phyloP scores from a whole-genome alignment of 1,140 invertebrate genomes.

The Scaptodrosophila lebanonensis region DNA sequence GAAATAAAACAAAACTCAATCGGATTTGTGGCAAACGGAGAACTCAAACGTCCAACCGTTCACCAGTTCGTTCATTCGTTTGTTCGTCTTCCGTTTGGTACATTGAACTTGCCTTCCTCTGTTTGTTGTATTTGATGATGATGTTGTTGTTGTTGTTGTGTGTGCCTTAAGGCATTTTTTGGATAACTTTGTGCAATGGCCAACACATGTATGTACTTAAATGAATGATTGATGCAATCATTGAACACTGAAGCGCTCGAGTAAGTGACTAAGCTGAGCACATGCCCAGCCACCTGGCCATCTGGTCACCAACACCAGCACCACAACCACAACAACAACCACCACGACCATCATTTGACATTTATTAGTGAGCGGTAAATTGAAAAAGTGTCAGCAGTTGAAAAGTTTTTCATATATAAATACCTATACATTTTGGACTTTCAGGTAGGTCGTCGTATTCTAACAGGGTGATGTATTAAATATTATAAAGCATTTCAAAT shows the following conservation, averaged over 20 bases:
- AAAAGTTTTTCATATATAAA: no score
- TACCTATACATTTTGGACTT: no score
- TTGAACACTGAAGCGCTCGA: not conserved
- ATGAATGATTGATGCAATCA: slow-evolving; percentile 60
- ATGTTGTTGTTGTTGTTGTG: no score
- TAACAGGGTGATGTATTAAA: no score
- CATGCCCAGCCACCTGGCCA: slow-evolving; percentile 36
- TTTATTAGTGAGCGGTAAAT: no score
- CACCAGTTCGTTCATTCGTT: slow-evolving; percentile 10
- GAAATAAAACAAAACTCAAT: slow-evolving; percentile 46
- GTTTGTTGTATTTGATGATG: not conserved
- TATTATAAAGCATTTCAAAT: no score
- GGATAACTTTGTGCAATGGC: slow-evolving; percentile 21
- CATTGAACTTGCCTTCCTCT: slow-evolving; percentile 26
- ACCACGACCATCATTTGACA: no score
- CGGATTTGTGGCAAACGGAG: slow-evolving; percentile 30
- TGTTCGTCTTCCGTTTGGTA: slow-evolving; percentile 22
- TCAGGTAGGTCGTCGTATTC: no score
- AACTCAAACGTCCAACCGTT: slow-evolving; percentile 21
- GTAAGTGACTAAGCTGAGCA: no score
- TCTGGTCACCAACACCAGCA: slow-evolving; percentile 5
- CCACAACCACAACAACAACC: no score
- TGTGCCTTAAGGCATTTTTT: not conserved
- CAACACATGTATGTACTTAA: slow-evolving; percentile 30
- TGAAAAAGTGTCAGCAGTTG: no score